A percentile compares a stretch with the other conserved stretches of the same genome.
phyloP scores from a whole-genome alignment of 2,797 vertebrate genomes.

The Australoheros facetus region DNA sequence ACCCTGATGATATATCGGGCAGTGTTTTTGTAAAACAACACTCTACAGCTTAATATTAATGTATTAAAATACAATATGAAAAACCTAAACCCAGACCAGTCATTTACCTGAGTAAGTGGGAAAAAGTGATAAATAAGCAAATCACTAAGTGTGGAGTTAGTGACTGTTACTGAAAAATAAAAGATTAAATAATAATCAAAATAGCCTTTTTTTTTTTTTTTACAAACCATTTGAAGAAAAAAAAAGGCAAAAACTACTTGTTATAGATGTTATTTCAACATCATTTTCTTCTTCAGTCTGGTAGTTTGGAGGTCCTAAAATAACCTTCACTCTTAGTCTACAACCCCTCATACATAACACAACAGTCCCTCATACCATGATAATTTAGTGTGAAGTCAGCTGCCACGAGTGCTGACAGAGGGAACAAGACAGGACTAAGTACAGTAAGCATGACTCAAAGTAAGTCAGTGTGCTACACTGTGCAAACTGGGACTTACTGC shows the following conservation, averaged over 20 bases:
- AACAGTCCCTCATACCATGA: conserved; percentile 2
- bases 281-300: not conserved
- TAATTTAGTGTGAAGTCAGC: conserved; percentile 53
- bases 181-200: not conserved
- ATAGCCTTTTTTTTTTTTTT: not conserved
- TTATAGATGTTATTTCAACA: not conserved
- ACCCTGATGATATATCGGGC: too few species aligned
- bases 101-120: too few species aligned
- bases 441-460: conserved; percentile 3
- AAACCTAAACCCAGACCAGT: not conserved
- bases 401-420: conserved; percentile 25
- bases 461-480: not conserved
- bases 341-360: not conserved
- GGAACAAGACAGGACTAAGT: conserved; percentile 22
- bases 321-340: not conserved
- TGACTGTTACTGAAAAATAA: not conserved
- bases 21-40: not conserved
- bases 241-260: not conserved
- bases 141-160: not conserved
- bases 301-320: not conserved
- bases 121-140: too few species aligned
- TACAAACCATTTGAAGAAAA: not conserved
- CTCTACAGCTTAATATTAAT: too few species aligned
- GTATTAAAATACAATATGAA: not conserved
- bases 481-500: conserved; percentile 83